Percentiles rank a stretch among this genome's conserved stretches.
phyloP scores from a whole-genome alignment of 2,888 invertebrate genomes.

The Platycheirus rosarum region DNA sequence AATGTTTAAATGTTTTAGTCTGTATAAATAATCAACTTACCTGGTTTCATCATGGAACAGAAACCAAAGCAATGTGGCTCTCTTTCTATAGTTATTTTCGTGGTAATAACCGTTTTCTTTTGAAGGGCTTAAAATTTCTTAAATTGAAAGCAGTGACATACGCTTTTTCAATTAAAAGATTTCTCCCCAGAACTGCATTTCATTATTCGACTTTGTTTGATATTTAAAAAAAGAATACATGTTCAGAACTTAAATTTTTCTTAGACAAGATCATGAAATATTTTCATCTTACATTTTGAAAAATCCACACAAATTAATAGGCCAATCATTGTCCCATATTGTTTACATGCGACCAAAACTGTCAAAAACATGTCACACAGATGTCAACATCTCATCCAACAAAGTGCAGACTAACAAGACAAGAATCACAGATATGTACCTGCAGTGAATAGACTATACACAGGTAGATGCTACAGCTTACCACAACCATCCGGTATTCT shows the following conservation, averaged over 20 bases:
- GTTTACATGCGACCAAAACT: conserved; percentile 53
- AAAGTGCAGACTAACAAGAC: conserved; percentile 31
- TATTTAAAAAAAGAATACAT: no score
- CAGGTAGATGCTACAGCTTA: conserved; percentile 36
- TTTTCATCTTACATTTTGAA: conserved; percentile 14
- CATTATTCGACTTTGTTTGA: no score
- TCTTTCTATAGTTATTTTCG: no score
- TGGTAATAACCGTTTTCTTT: no score
- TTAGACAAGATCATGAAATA: neutral
- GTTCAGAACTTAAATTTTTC: neutral
- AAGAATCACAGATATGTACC: neutral
- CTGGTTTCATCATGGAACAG: no score
- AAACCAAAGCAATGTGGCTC: no score
- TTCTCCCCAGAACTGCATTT: no score
- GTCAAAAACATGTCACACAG: conserved; percentile 64
- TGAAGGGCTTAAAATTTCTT: no score
- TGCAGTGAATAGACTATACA: neutral
- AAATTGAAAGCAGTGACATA: no score
- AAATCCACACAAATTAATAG: conserved; percentile 55
- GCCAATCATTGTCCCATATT: conserved; percentile 59
- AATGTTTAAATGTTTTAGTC: no score
- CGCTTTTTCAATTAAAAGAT: no score
- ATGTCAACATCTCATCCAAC: conserved; percentile 60
- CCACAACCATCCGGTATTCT: conserved; percentile 68
- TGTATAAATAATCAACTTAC: no score